Evolutionary conservation across 1,140 invertebrate species (phyloP).

Genomic region (Drosophila tani): DNA sequence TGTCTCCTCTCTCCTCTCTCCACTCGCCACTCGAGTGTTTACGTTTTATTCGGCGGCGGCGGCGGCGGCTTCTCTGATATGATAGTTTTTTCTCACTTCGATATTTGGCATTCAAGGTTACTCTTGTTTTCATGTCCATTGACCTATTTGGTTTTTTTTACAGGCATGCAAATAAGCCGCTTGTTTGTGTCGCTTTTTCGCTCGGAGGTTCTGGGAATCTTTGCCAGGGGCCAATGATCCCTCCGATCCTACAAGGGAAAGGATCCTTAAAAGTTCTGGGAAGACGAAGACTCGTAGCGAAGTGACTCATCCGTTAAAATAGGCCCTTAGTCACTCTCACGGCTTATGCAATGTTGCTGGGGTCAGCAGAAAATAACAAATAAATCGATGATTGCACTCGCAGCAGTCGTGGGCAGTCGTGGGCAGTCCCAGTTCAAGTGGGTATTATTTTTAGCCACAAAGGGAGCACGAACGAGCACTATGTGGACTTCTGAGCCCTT

Average conservation of each 20-base stretch:
- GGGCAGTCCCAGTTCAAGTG: background rate
- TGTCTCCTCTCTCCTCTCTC: background rate
- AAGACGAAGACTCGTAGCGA: too few species aligned
- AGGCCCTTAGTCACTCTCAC: slow-evolving; percentile 16
- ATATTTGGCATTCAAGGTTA: slow-evolving; percentile 73
- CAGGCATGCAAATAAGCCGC: slow-evolving; percentile 55
- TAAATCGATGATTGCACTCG: slow-evolving; percentile 21
- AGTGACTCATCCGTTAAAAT: background rate
- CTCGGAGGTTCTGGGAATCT: background rate
- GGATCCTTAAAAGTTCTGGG: background rate
- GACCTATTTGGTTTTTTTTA: slow-evolving; percentile 73
- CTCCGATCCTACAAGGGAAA: too few species aligned
- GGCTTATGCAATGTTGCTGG: slow-evolving; percentile 3
- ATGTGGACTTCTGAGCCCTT: background rate
- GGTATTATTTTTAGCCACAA: slow-evolving; percentile 4
- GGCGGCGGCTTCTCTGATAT: too few species aligned
- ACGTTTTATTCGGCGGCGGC: slow-evolving; percentile 6
- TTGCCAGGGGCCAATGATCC: slow-evolving; percentile 13
- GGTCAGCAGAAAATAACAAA: background rate
- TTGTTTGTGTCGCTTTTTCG: slow-evolving; percentile 8
- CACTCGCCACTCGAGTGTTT: slow-evolving; percentile 54
- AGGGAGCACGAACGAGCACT: background rate
- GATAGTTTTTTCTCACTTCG: slow-evolving; percentile 29
- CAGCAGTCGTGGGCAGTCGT: slow-evolving; percentile 21
- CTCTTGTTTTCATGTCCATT: slow-evolving; percentile 83